Evolutionary conservation across 2,113 vertebrate genomes (phyloP).

Genomic region (Cyprinodon tularosa): DNA sequence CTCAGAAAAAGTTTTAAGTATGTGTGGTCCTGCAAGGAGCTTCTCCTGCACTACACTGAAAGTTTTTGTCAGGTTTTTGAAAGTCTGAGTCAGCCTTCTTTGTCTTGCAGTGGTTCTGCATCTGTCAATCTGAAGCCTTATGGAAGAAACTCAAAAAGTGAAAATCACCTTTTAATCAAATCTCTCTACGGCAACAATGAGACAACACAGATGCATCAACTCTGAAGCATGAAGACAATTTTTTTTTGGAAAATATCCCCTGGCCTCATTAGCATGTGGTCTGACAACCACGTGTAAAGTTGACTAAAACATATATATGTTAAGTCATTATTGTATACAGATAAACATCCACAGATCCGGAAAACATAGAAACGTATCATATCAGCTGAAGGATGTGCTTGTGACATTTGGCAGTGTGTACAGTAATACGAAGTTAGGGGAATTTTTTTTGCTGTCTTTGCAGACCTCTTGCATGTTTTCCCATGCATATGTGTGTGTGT

Average conservation of each 20-base stretch:
- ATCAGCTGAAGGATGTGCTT: conserved; percentile 5
- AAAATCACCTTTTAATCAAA: conserved; percentile 48
- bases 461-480: conserved; percentile 32
- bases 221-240: conserved; percentile 7
- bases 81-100: conserved; percentile 45
- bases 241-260: background rate
- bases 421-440: conserved; percentile 4
- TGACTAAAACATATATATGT: conserved; percentile 1
- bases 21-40: conserved; percentile 3
- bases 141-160: conserved; percentile 21
- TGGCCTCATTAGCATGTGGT: background rate
- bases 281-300: conserved; percentile 18
- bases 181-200: conserved; percentile 16
- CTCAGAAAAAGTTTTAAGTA: background rate
- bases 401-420: conserved; percentile 20
- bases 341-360: background rate
- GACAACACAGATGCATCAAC: background rate
- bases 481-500: conserved; percentile 13
- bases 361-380: conserved; percentile 13
- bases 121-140: conserved; percentile 35
- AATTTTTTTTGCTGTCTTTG: conserved; percentile 33
- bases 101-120: conserved; percentile 36
- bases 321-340: conserved; percentile 8
- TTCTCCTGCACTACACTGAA: conserved; percentile 17
- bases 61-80: conserved; percentile 27